Percentiles rank a stretch among this genome's conserved stretches.
phyloP scores from a whole-genome alignment of 2,888 invertebrate species.

The Electrophaes corylata region DNA sequence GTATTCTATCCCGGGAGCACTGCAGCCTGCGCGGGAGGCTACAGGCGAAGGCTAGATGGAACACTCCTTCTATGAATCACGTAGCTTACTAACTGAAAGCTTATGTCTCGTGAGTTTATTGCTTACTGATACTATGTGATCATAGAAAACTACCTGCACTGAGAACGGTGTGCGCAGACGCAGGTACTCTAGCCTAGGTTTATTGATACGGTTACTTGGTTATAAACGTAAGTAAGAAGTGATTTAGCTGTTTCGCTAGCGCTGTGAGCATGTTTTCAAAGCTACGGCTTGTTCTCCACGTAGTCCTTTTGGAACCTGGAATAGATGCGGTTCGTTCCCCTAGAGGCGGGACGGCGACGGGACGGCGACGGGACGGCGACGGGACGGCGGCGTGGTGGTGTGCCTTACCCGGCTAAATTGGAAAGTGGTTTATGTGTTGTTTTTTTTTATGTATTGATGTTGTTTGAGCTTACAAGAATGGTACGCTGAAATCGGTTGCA shows the following conservation, averaged over 20 bases:
- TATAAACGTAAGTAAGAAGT: background rate
- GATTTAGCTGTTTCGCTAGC: background rate
- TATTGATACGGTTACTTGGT: too few relatives aligned
- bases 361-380: background rate
- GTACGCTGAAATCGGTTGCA: background rate
- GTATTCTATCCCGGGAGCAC: too few relatives aligned
- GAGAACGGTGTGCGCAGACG: too few relatives aligned
- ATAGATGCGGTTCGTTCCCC: background rate
- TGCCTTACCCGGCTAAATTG: slow-evolving; percentile 4
- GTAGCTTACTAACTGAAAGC: too few relatives aligned
- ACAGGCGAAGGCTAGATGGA: too few relatives aligned
- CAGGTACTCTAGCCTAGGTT: too few relatives aligned
- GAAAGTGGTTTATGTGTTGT: slow-evolving; percentile 20
- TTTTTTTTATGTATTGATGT: slow-evolving; percentile 5
- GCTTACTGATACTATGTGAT: too few relatives aligned
- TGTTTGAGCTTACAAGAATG: background rate
- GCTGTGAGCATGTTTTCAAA: slow-evolving; percentile 9
- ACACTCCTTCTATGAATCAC: too few relatives aligned
- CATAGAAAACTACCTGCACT: too few relatives aligned
- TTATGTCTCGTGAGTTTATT: too few relatives aligned
- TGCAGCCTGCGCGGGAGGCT: too few relatives aligned
- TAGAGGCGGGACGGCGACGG: background rate
- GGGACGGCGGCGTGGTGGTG: background rate
- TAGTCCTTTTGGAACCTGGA: slow-evolving; percentile 10
- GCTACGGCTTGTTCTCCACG: background rate